Percentiles rank a stretch among this genome's conserved stretches.
Conservation (phyloP, 1,140 invertebrate species). For the Drosophila jambulina region DNA sequence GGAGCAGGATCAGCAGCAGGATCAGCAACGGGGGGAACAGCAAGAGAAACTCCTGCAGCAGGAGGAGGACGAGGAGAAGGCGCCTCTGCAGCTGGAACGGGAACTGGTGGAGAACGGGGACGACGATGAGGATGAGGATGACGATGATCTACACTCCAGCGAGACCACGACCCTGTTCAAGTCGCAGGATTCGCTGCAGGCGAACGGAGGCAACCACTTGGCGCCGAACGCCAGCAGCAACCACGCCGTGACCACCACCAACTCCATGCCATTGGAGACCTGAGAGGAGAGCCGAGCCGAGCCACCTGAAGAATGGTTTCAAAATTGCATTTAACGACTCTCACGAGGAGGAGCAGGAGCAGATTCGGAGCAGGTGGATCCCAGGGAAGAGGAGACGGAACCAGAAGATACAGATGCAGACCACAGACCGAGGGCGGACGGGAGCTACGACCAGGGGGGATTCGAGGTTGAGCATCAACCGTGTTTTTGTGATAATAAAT, state of each 20-base stretch:
- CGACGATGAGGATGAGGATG: slow-evolving; percentile 35
- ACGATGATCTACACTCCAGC: slow-evolving; percentile 67
- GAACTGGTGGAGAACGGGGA: not conserved
- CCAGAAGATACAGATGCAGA: not conserved
- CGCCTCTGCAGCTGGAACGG: not conserved
- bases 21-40: not conserved
- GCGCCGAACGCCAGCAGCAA: slow-evolving; percentile 4
- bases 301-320: slow-evolving; percentile 63
- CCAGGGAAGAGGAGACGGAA: not conserved
- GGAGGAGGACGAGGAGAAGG: slow-evolving; percentile 3
- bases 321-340: slow-evolving; percentile 70
- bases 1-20: not conserved
- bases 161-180: slow-evolving; percentile 73
- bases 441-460: slow-evolving; percentile 1
- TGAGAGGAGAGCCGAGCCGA: slow-evolving; percentile 14
- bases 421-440: not conserved
- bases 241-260: not conserved
- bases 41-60: not conserved
- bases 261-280: slow-evolving; percentile 37
- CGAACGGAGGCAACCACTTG: slow-evolving; percentile 52
- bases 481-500: slow-evolving; percentile 73
- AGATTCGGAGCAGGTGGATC: not conserved
- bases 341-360: not conserved
- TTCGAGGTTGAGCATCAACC: slow-evolving; percentile 26
- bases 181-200: slow-evolving; percentile 61